These are phyloP conservation scores for Sylvia borin DNA, from an alignment of 2,797 vertebrate species.

Conservation along the genomic window DNA sequence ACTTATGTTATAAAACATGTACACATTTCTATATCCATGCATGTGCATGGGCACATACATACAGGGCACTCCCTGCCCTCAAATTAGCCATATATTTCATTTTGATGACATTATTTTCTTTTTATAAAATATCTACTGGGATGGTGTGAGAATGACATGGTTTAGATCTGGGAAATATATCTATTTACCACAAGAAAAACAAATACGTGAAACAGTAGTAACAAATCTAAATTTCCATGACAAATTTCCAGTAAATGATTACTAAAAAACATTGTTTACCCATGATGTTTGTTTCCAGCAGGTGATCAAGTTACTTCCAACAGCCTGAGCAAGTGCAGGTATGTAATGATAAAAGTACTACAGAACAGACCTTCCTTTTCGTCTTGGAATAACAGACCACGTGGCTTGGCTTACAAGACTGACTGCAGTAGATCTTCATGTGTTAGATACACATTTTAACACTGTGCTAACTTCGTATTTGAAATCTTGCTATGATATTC, in stretches of 20 bases:
- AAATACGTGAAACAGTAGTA: neutral
- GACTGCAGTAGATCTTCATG: neutral
- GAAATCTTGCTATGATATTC: neutral
- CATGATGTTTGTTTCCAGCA: neutral
- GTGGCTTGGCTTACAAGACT: neutral
- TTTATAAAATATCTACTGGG: neutral
- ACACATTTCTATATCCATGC: neutral
- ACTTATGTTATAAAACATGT: neutral
- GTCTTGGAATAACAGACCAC: neutral
- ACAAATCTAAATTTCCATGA: neutral
- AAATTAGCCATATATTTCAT: neutral
- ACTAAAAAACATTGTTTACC: neutral
- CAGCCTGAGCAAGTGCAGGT: neutral
- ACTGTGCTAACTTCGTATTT: neutral
- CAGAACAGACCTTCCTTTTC: neutral
- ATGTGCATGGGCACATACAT: too few relatives aligned
- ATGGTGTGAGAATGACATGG: neutral
- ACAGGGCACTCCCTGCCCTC: neutral
- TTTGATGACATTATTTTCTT: neutral
- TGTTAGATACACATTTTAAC: neutral
- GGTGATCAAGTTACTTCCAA: neutral
- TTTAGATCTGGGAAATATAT: neutral
- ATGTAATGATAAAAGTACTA: neutral
- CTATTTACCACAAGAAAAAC: neutral
- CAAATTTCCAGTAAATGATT: neutral